These are phyloP conservation scores for Phallusia fumigata DNA, from an alignment of 23 tunicate species.

Conservation along the genomic window DNA sequence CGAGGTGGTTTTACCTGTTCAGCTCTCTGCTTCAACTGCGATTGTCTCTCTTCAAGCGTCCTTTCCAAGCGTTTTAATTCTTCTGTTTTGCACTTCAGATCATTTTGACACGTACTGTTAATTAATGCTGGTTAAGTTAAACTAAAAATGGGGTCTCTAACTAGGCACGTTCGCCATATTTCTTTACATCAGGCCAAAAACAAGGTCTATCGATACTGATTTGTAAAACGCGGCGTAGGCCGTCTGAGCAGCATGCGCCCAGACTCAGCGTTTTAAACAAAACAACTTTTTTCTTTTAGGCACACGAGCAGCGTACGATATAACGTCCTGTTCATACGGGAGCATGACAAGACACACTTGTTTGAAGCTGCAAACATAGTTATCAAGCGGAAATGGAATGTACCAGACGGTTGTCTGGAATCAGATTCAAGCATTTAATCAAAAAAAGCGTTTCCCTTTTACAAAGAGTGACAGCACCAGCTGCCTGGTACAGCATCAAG, in stretches of 20 bases:
- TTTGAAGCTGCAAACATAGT: not conserved
- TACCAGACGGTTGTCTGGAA: not conserved
- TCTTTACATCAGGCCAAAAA: not conserved
- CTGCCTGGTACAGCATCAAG: not conserved
- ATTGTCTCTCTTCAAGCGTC: slow-evolving; percentile 64
- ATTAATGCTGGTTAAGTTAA: not conserved
- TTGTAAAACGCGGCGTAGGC: not conserved
- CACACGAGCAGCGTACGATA: too few species aligned
- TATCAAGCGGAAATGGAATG: not conserved
- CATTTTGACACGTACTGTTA: slow-evolving; percentile 6
- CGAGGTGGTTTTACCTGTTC: slow-evolving; percentile 44
- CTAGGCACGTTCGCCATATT: not conserved
- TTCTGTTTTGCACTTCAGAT: not conserved
- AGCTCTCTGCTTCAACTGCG: slow-evolving; percentile 68
- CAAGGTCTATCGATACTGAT: not conserved
- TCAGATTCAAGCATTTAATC: not conserved
- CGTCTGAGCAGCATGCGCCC: not conserved
- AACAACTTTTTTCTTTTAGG: too few species aligned
- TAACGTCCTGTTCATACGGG: too few species aligned
- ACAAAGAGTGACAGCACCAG: not conserved
- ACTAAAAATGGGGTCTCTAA: not conserved
- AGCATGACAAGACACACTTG: not conserved
- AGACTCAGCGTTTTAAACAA: not conserved
- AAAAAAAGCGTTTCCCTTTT: not conserved
- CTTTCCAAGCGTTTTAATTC: slow-evolving; percentile 37